These are phyloP conservation scores for Bruchidius siliquastri DNA, from an alignment of 2,888 invertebrate genomes.

Conservation along the genomic window DNA sequence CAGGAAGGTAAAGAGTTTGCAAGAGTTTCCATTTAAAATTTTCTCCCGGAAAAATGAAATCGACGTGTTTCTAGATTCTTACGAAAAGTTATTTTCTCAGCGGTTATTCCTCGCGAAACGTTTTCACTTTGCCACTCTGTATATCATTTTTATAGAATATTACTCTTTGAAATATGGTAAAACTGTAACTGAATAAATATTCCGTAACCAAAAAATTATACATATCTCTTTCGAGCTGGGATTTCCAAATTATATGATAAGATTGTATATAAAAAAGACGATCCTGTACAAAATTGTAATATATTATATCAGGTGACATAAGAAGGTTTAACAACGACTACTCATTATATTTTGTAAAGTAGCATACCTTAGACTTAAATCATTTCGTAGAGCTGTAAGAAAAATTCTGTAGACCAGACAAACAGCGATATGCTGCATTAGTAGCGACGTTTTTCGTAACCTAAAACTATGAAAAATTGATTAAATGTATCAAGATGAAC, in stretches of 20 bases:
- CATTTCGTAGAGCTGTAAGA: conserved; percentile 32
- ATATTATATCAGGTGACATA: not conserved
- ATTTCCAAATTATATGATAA: conserved; percentile 32
- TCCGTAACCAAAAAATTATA: conserved; percentile 29
- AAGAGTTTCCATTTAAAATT: no score
- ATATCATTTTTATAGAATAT: no score
- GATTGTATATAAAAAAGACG: conserved; percentile 11
- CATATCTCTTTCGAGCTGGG: conserved; percentile 50
- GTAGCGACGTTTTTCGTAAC: not conserved
- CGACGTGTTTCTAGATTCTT: no score
- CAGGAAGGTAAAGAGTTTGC: no score
- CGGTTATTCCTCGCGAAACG: no score
- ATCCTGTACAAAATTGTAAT: conserved; percentile 12
- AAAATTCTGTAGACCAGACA: conserved; percentile 6
- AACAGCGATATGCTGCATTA: not conserved
- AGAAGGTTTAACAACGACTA: conserved; percentile 24
- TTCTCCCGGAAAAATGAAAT: no score
- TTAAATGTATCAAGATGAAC: no score
- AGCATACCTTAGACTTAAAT: conserved; percentile 38
- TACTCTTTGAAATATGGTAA: not conserved
- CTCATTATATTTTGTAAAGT: conserved; percentile 43
- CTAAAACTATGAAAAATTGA: not conserved
- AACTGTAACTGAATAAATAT: not conserved
- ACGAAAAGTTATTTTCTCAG: no score
- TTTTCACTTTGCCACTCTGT: no score